Evolutionary conservation across 2,797 vertebrate species (phyloP).

Genomic region (Tachyglossus aculeatus): DNA sequence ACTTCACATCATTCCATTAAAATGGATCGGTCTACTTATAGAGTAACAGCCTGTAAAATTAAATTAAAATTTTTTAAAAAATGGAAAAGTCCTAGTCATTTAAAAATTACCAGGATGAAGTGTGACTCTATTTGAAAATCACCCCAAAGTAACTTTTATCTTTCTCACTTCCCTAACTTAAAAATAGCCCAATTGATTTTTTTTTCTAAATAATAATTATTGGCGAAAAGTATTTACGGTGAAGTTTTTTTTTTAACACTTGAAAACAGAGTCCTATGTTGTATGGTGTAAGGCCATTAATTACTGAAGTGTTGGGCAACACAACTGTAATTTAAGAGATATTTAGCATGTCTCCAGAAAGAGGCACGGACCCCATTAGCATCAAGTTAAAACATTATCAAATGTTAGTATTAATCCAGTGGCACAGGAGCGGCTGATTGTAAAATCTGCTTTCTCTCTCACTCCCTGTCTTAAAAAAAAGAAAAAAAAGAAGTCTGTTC

Average conservation of each 20-base stretch:
- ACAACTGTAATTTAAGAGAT: slow-evolving; percentile 54
- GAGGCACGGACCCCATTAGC: slow-evolving; percentile 61
- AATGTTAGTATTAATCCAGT: slow-evolving; percentile 42
- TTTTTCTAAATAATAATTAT: slow-evolving; percentile 60
- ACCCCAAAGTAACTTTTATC: slow-evolving; percentile 36
- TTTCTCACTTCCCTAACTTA: slow-evolving; percentile 46
- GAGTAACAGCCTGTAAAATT: slow-evolving; percentile 70
- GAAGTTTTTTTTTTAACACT: slow-evolving; percentile 35
- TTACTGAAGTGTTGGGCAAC: slow-evolving; percentile 45
- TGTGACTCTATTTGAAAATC: slow-evolving; percentile 50
- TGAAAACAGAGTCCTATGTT: slow-evolving; percentile 60
- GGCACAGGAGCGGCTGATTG: slow-evolving; percentile 39
- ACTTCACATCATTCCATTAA: slow-evolving; percentile 60
- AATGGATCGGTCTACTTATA: slow-evolving; percentile 67
- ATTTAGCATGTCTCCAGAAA: slow-evolving; percentile 58
- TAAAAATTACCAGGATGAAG: slow-evolving; percentile 59
- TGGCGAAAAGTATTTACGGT: slow-evolving; percentile 62
- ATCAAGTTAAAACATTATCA: slow-evolving; percentile 50
- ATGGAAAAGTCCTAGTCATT: slow-evolving; percentile 49
- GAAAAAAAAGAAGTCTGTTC: no score
- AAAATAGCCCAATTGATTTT: slow-evolving; percentile 60
- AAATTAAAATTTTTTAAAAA: slow-evolving; percentile 63
- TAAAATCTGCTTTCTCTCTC: slow-evolving; percentile 33
- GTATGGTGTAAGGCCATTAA: slow-evolving; percentile 58
- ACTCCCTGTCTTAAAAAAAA: no score